Evolutionary conservation across 2,888 invertebrate species (phyloP).

Genomic region (Pheosia gnoma): DNA sequence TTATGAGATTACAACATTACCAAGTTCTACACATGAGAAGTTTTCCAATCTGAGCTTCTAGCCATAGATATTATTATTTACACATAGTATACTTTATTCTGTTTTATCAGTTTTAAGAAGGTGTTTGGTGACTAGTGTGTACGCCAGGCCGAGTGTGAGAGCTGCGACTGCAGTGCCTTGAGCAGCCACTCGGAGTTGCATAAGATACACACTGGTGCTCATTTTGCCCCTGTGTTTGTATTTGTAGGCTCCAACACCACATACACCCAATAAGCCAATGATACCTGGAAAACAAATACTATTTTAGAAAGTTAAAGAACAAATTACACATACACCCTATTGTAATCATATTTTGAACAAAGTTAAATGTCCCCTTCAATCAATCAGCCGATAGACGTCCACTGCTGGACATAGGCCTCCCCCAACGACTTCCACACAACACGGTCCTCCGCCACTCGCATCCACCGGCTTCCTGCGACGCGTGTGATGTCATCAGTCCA

Average conservation of each 20-base stretch:
- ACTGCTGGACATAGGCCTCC: too few species aligned
- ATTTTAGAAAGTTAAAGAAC: background rate
- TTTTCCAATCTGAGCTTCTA: conserved; percentile 21
- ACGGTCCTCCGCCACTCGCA: too few species aligned
- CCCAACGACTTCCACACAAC: too few species aligned
- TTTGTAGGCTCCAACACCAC: conserved; percentile 89
- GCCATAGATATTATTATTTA: background rate
- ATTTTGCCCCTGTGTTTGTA: conserved; percentile 89
- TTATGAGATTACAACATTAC: conserved; percentile 34
- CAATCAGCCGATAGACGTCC: too few species aligned
- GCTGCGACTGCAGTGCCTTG: conserved; percentile 92
- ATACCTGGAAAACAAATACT: conserved; percentile 84
- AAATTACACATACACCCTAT: too few species aligned
- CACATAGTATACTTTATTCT: conserved; percentile 23
- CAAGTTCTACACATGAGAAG: conserved; percentile 11
- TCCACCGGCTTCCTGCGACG: too few species aligned
- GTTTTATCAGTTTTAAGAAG: conserved; percentile 65
- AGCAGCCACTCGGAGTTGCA: conserved; percentile 94
- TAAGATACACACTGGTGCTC: conserved; percentile 92
- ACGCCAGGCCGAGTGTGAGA: conserved; percentile 88
- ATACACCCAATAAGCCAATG: conserved; percentile 86
- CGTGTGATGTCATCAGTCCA: too few species aligned
- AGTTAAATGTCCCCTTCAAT: too few species aligned
- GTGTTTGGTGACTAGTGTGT: conserved; percentile 86
- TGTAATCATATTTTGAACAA: too few species aligned